Conservation (phyloP, 1,140 invertebrate species). For the Cepaea nemoralis region DNA sequence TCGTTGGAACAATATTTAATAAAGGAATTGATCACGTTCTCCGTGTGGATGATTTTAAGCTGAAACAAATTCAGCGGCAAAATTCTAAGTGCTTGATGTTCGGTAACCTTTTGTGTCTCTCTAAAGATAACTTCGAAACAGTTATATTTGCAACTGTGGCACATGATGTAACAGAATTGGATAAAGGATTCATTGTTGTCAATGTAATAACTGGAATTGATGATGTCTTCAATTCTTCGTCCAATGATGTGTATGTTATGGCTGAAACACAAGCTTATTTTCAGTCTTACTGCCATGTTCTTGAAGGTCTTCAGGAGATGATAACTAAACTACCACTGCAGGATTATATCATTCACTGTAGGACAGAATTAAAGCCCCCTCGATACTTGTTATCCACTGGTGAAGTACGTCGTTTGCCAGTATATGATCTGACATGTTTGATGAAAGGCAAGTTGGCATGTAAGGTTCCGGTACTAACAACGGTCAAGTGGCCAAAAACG, state of each 20-base stretch:
- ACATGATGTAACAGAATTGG: constrained; percentile 71
- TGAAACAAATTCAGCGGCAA: constrained; percentile 63
- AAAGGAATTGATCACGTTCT: constrained; percentile 54
- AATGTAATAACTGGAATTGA: too few species aligned
- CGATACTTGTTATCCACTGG: constrained; percentile 49
- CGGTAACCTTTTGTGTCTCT: too few species aligned
- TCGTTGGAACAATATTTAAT: constrained; percentile 44
- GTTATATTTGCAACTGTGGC: too few species aligned
- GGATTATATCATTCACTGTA: constrained; percentile 62
- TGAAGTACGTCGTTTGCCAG: background rate
- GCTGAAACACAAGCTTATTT: constrained; percentile 74
- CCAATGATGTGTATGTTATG: constrained; percentile 65
- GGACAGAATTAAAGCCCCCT: constrained; percentile 54
- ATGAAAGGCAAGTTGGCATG: background rate
- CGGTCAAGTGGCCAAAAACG: constrained; percentile 13
- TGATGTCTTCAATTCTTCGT: background rate
- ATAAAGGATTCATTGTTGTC: constrained; percentile 57
- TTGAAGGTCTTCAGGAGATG: constrained; percentile 70
- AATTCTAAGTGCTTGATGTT: too few species aligned
- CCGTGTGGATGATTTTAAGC: constrained; percentile 54
- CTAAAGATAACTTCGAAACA: constrained; percentile 78
- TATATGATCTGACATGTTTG: constrained; percentile 32
- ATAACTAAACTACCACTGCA: constrained; percentile 71
- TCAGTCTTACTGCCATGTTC: constrained; percentile 73
- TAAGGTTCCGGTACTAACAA: too few species aligned